These are phyloP conservation scores for Pipa parva DNA, from an alignment of 2,113 vertebrate genomes.

Conservation along the genomic window DNA sequence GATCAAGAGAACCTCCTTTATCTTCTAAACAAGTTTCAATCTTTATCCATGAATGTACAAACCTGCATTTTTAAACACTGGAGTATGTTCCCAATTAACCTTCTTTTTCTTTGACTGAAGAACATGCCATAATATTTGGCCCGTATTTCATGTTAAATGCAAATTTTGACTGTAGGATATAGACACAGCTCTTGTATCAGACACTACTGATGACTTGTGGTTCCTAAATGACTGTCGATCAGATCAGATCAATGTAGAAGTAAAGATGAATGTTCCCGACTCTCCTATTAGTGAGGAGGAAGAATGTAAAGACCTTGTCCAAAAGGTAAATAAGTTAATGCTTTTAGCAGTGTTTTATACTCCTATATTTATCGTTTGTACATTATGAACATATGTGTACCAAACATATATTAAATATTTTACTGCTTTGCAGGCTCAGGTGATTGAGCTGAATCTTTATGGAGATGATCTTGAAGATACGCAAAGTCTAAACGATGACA, in stretches of 20 bases:
- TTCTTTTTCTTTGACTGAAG: too few relatives aligned
- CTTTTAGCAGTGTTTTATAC: background rate
- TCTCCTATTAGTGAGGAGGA: slow-evolving; percentile 48
- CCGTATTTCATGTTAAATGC: too few relatives aligned
- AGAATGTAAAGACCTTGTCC: slow-evolving; percentile 59
- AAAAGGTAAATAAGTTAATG: slow-evolving; percentile 53
- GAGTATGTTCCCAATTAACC: too few relatives aligned
- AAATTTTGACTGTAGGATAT: slow-evolving; percentile 79
- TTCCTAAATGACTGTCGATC: slow-evolving; percentile 82
- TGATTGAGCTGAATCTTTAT: slow-evolving; percentile 56
- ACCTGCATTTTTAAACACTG: too few relatives aligned
- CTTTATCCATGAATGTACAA: too few relatives aligned
- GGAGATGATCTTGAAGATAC: slow-evolving; percentile 77
- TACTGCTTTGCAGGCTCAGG: slow-evolving; percentile 55
- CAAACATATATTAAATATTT: background rate
- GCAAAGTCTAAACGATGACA: slow-evolving; percentile 83
- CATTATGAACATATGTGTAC: background rate
- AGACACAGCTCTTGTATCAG: slow-evolving; percentile 89
- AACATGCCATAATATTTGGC: too few relatives aligned
- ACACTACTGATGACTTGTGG: slow-evolving; percentile 93
- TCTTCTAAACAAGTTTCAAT: too few relatives aligned
- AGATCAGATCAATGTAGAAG: slow-evolving; percentile 76
- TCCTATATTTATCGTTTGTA: background rate
- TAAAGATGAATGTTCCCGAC: slow-evolving; percentile 72
- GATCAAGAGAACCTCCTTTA: too few relatives aligned